These are phyloP conservation scores for Antechinus stuartii DNA, from an alignment of 2,113 vertebrate genomes.

Conservation along the genomic window DNA sequence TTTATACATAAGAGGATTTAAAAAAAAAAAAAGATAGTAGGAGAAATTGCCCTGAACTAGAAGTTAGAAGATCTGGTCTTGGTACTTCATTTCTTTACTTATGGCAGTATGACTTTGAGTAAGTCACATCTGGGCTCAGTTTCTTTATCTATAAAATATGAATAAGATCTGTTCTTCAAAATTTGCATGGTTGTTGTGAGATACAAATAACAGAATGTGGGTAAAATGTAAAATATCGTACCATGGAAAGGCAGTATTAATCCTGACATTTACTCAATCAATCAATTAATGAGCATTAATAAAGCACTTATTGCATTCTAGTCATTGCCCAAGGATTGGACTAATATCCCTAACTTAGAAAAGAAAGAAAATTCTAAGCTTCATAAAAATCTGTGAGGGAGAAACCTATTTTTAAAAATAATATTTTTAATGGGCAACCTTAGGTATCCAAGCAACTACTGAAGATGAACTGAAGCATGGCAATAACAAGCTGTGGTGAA, in stretches of 20 bases:
- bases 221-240: neutral
- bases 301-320: neutral
- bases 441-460: conserved; percentile 7
- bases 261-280: neutral
- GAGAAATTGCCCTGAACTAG: neutral
- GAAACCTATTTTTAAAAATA: neutral
- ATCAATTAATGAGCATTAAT: neutral
- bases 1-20: neutral
- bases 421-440: neutral
- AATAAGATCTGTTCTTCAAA: neutral
- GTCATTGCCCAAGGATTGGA: neutral
- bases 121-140: neutral
- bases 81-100: neutral
- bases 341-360: neutral
- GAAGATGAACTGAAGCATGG: neutral
- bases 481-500: neutral
- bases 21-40: neutral
- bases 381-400: neutral
- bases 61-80: neutral
- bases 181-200: neutral
- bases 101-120: neutral
- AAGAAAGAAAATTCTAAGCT: neutral
- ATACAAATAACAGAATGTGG: neutral
- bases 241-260: neutral
- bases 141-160: neutral